Evolutionary conservation across 2,888 invertebrate genomes (phyloP), one percentile per base, ranked within the genome.

Genomic region (Augiades crinisus): DNA sequence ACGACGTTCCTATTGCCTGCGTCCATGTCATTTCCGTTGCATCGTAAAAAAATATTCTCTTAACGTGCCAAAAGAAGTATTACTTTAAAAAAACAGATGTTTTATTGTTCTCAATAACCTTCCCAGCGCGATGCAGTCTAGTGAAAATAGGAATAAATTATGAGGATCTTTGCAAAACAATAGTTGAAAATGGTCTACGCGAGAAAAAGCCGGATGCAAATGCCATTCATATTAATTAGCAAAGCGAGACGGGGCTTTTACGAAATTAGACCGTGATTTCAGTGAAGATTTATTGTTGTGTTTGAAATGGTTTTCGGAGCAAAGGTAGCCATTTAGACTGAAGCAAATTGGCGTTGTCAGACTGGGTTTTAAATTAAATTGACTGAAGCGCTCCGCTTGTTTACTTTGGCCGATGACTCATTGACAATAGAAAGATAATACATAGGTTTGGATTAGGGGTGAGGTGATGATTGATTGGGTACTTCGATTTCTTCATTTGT

Each of bases 181-280:
- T 89, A 89, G 88, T 89, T 87, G 83, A 83, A 82, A 88, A 86
- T 80, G 81, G 81, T 81, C 78, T 79, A 80, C 80, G 83, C 78
- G 87, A 88, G 89, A 88, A 88, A 88, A 88, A 89, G 85, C 88
- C 84, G 87, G 87, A 88, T 89, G 88, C 86, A 89, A 89, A 88
- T 86, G 85, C 88, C 82, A 88, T 89, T 88, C 88, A 88, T 89
- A 88, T 89, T 89, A 89, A 89, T 89, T 89, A 89, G 87, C 83
- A 88, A 85, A 87, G 88, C 88, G 87, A 88, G 85, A 88, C 82
- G 83, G 83, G 82, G 88, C 89, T 89, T 88, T 89, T 87, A 88
- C 88, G 84, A 88, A 88, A 89, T 88, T 89, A 88, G 87, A 84
- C 81, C 85, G 86, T 87, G 89, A 89, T 89, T 89, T 79, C 84